phyloP scores from a whole-genome alignment of 2,797 vertebrate species.

The Labeo calbasu region DNA sequence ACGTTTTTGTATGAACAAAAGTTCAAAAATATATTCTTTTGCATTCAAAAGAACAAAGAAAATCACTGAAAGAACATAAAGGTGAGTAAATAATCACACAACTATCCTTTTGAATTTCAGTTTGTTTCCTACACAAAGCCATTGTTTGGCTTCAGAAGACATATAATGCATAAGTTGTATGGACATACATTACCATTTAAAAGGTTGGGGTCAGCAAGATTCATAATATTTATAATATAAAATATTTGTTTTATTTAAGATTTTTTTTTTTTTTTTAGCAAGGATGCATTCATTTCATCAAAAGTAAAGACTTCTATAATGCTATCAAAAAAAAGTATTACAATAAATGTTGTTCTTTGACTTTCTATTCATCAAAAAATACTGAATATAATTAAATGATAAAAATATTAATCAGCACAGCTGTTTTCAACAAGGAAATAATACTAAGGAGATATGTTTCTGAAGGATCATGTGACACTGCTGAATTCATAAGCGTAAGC shows the following conservation, averaged over 20 bases:
- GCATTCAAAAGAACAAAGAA: slow-evolving; percentile 6
- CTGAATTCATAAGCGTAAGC: neutral
- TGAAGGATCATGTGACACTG: neutral
- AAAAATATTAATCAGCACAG: no score
- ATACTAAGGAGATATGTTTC: neutral
- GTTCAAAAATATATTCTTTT: neutral
- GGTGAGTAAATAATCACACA: no score
- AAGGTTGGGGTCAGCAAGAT: neutral
- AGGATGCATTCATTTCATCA: no score
- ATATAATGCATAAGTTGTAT: neutral
- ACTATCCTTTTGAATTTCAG: neutral
- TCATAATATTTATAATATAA: neutral
- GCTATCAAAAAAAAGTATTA: neutral
- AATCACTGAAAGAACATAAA: neutral
- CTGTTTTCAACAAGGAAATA: no score
- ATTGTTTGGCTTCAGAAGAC: neutral
- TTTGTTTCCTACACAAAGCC: neutral
- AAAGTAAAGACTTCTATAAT: neutral
- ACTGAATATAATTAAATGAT: no score
- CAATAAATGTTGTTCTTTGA: no score
- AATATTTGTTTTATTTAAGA: neutral
- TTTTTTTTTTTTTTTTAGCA: no score
- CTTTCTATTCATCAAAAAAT: no score
- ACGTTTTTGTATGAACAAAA: neutral
- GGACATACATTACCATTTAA: neutral